Conservation (phyloP, 2,888 invertebrate genomes). For the Notocelia uddmanniana region DNA sequence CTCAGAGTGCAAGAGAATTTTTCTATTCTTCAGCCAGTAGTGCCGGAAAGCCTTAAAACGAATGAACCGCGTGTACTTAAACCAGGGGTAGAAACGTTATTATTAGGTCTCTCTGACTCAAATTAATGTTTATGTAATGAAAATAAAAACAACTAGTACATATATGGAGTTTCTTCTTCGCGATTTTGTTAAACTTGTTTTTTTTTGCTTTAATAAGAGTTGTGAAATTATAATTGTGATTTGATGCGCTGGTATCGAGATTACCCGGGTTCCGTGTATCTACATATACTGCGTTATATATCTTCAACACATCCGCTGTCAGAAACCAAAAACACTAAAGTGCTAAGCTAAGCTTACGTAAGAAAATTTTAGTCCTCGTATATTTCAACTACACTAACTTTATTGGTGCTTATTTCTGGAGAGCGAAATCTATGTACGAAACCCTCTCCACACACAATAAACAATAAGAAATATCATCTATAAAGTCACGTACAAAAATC, state of each 20-base stretch:
- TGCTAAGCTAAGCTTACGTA: background rate
- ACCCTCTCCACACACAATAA: slow-evolving; percentile 32
- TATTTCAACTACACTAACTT: slow-evolving; percentile 7
- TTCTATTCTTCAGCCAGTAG: slow-evolving; percentile 34
- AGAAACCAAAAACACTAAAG: background rate
- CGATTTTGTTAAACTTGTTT: background rate
- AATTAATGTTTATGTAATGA: background rate
- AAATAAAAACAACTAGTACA: slow-evolving; percentile 1
- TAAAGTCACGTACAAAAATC: slow-evolving; percentile 46
- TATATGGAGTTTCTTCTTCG: background rate
- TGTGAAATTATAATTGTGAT: background rate
- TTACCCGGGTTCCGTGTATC: background rate
- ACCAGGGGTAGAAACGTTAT: slow-evolving; percentile 14
- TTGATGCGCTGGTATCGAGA: background rate
- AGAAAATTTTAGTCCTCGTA: background rate
- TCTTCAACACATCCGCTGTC: no score
- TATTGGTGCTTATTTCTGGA: slow-evolving; percentile 20
- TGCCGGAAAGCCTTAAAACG: slow-evolving; percentile 43
- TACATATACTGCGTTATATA: background rate
- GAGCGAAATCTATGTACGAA: slow-evolving; percentile 28
- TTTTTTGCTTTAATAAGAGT: no score
- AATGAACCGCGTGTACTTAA: slow-evolving; percentile 31
- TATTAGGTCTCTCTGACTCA: slow-evolving; percentile 25
- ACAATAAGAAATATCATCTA: slow-evolving; percentile 45
- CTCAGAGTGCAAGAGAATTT: slow-evolving; percentile 29